phyloP scores from a whole-genome alignment of 2,888 invertebrate genomes.

The Bimastos eiseni region DNA sequence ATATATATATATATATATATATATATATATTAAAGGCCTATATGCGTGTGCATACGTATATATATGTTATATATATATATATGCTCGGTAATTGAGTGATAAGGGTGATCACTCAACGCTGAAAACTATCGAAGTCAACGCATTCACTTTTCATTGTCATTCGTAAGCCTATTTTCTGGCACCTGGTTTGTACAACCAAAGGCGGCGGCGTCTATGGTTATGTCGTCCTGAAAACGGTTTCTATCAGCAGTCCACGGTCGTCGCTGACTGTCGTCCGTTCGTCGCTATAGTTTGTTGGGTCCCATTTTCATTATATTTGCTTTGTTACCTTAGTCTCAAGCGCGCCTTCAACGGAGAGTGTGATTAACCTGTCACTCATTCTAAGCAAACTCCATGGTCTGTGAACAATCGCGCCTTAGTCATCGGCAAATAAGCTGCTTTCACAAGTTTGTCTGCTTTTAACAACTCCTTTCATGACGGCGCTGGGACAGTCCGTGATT shows the following conservation, averaged over 20 bases:
- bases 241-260: background rate
- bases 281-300: background rate
- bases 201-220: background rate
- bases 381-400: background rate
- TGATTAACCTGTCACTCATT: slow-evolving; percentile 13
- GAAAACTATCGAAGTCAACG: background rate
- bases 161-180: slow-evolving; percentile 5
- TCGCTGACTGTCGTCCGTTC: background rate
- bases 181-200: background rate
- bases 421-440: background rate
- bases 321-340: slow-evolving; percentile 7
- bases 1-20: too few relatives aligned
- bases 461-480: background rate
- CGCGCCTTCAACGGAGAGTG: background rate
- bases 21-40: too few relatives aligned
- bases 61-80: too few relatives aligned
- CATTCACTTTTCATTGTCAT: background rate
- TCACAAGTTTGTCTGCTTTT: background rate
- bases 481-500: background rate
- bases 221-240: background rate
- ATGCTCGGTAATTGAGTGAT: background rate
- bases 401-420: background rate
- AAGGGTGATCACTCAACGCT: background rate
- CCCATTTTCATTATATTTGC: slow-evolving; percentile 13
- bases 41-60: too few relatives aligned